Conservation (phyloP, 2,797 vertebrate genomes). For the Carduelis carduelis region DNA sequence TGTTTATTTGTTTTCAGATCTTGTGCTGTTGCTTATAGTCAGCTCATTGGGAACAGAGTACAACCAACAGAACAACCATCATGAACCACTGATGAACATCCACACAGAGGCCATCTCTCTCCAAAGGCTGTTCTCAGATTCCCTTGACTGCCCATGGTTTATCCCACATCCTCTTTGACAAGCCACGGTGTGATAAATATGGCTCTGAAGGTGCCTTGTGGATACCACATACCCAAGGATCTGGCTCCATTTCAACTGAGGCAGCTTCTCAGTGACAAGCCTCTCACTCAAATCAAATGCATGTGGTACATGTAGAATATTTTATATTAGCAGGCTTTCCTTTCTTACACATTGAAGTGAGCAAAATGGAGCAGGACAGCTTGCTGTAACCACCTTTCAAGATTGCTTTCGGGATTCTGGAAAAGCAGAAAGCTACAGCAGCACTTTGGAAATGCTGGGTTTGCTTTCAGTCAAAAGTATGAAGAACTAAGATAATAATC, state of each 20-base stretch:
- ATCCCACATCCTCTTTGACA: background rate
- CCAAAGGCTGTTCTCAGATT: background rate
- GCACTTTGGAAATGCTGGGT: background rate
- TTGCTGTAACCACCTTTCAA: background rate
- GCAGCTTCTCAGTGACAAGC: background rate
- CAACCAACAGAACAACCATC: background rate
- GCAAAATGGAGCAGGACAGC: background rate
- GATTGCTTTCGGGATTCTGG: background rate
- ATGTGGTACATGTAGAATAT: background rate
- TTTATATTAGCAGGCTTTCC: background rate
- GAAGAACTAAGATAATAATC: background rate
- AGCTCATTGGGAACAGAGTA: background rate
- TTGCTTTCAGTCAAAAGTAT: background rate
- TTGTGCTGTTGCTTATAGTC: background rate
- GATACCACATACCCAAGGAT: background rate
- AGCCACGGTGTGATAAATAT: background rate
- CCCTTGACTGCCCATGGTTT: background rate
- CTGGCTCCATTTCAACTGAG: background rate
- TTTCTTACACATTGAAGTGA: background rate
- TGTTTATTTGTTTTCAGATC: background rate
- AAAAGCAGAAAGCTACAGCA: background rate
- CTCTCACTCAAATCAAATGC: background rate
- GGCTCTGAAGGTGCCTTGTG: background rate
- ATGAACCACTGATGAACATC: background rate
- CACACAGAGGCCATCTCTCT: background rate